phyloP scores from a whole-genome alignment of 53 echinoderm and acorn worm genomes.

The Apostichopus leukothele region DNA sequence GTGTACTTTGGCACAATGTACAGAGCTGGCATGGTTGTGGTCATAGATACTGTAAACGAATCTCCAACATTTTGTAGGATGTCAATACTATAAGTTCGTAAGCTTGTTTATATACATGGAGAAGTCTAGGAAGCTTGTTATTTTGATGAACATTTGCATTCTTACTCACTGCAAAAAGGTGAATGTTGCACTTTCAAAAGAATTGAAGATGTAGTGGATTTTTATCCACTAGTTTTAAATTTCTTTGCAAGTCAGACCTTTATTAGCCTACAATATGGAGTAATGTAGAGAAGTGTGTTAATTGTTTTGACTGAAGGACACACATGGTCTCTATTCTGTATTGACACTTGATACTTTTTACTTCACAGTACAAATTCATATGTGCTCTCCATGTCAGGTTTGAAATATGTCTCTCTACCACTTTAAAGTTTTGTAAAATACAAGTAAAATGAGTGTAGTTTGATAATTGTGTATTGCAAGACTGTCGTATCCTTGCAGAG shows the following conservation, averaged over 20 bases:
- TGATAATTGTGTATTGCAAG: too few relatives aligned
- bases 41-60: background rate
- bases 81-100: background rate
- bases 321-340: too few relatives aligned
- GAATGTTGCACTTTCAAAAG: slow-evolving; percentile 20
- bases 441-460: too few relatives aligned
- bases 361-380: too few relatives aligned
- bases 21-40: slow-evolving; percentile 52
- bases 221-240: slow-evolving; percentile 46
- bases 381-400: too few relatives aligned
- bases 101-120: slow-evolving; percentile 41
- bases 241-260: background rate
- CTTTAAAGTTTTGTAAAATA: too few relatives aligned
- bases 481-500: too few relatives aligned
- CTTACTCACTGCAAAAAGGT: slow-evolving; percentile 21
- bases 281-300: too few relatives aligned
- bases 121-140: background rate
- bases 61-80: slow-evolving; percentile 30
- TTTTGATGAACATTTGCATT: slow-evolving; percentile 55
- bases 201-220: slow-evolving; percentile 28
- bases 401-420: too few relatives aligned
- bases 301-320: too few relatives aligned
- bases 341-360: too few relatives aligned
- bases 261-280: too few relatives aligned
- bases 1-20: slow-evolving; percentile 37